phyloP scores from a whole-genome alignment of 2,888 invertebrate genomes.

The Isoperla grammatica region DNA sequence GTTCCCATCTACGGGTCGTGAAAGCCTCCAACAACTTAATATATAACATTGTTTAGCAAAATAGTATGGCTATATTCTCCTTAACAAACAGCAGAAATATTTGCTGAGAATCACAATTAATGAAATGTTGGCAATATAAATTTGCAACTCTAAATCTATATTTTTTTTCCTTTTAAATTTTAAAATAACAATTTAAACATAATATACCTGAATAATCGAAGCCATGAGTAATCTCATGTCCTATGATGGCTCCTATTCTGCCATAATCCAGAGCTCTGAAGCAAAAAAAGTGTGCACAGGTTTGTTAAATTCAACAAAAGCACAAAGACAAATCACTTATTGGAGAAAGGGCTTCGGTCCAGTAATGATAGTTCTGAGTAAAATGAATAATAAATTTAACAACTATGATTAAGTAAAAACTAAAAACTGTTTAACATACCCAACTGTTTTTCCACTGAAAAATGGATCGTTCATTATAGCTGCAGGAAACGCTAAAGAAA shows the following conservation, averaged over 20 bases:
- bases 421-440: constrained; percentile 20
- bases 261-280: constrained; percentile 49
- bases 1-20: too few relatives aligned
- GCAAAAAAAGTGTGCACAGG: background rate
- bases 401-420: background rate
- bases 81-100: too few relatives aligned
- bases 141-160: background rate
- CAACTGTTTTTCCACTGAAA: constrained; percentile 41
- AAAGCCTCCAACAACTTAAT: too few relatives aligned
- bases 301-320: too few relatives aligned
- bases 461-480: constrained; percentile 53
- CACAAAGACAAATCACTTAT: too few relatives aligned
- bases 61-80: too few relatives aligned
- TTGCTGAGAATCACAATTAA: too few relatives aligned
- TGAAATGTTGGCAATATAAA: too few relatives aligned
- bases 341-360: too few relatives aligned
- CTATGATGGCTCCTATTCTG: constrained; percentile 51
- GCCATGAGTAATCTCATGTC: constrained; percentile 54
- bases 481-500: constrained; percentile 47
- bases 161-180: background rate
- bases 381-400: background rate
- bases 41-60: too few relatives aligned
- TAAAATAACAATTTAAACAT: background rate
- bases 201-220: constrained; percentile 42
- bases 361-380: too few relatives aligned